These are phyloP conservation scores for Asteroscopus sphinx DNA, from an alignment of 2,888 invertebrate genomes.

Conservation along the genomic window DNA sequence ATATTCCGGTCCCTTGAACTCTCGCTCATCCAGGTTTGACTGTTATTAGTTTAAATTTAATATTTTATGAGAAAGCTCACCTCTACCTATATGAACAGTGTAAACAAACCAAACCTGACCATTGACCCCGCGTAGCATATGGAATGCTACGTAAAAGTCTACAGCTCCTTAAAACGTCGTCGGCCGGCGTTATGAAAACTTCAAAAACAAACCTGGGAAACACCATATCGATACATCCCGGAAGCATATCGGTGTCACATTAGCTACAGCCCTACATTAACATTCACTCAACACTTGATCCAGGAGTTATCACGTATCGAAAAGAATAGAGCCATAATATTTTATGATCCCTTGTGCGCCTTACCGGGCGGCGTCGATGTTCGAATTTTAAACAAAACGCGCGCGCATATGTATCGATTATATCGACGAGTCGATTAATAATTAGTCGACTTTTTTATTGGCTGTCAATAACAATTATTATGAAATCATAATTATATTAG, in stretches of 20 bases:
- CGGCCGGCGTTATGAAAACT: conserved; percentile 45
- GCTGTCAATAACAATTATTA: conserved; percentile 33
- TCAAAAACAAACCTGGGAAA: conserved; percentile 65
- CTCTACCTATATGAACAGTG: too few relatives aligned
- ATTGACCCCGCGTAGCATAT: too few relatives aligned
- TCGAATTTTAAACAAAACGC: conserved; percentile 85
- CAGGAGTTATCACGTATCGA: conserved; percentile 88
- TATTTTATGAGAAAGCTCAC: too few relatives aligned
- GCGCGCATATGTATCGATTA: conserved; percentile 66
- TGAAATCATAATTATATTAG: conserved; percentile 21
- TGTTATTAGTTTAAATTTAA: too few relatives aligned
- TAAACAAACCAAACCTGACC: too few relatives aligned
- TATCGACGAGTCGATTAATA: conserved; percentile 67
- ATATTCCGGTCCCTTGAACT: too few relatives aligned
- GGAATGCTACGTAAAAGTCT: too few relatives aligned
- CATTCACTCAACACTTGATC: conserved; percentile 85
- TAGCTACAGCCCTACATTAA: conserved; percentile 83
- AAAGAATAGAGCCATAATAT: conserved; percentile 89
- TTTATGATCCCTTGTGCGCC: conserved; percentile 89
- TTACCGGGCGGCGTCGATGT: conserved; percentile 81
- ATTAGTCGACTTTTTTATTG: conserved; percentile 56
- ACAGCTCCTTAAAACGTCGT: too few relatives aligned
- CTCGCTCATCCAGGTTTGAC: too few relatives aligned
- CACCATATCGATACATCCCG: conserved; percentile 80
- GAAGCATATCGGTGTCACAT: conserved; percentile 83